Percentiles rank a stretch among this genome's conserved stretches.
Conservation (phyloP, 1,140 invertebrate species). For the Paraescarpia echinospica region DNA sequence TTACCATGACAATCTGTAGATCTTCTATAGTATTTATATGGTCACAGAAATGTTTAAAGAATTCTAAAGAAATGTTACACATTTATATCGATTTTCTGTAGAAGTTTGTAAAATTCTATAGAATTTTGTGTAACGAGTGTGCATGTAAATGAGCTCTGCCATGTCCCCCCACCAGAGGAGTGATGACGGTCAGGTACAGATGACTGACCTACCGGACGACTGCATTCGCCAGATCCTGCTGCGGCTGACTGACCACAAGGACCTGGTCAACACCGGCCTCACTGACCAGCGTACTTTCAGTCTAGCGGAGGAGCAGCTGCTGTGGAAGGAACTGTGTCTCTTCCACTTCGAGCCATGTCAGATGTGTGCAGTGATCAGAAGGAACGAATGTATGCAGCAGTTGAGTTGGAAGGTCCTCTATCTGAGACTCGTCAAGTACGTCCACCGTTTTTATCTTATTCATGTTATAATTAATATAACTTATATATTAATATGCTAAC, state of each 20-base stretch:
- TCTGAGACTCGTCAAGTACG: slow-evolving; percentile 47
- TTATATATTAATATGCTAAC: too few relatives aligned
- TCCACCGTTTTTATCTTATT: not conserved
- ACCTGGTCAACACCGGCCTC: slow-evolving; percentile 75
- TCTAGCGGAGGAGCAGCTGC: slow-evolving; percentile 81
- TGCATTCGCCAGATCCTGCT: slow-evolving; percentile 88
- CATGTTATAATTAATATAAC: not conserved
- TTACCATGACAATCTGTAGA: too few relatives aligned
- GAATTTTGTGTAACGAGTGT: too few relatives aligned
- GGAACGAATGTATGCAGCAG: slow-evolving; percentile 32
- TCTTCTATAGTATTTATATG: too few relatives aligned
- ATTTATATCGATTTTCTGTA: too few relatives aligned
- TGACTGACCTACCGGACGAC: slow-evolving; percentile 90
- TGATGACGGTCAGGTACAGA: slow-evolving; percentile 78
- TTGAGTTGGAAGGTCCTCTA: slow-evolving; percentile 49
- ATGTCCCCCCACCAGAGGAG: slow-evolving; percentile 68
- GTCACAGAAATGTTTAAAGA: too few relatives aligned
- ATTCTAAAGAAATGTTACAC: too few relatives aligned
- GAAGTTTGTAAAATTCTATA: too few relatives aligned
- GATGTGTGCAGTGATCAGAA: slow-evolving; percentile 68
- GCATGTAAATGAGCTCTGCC: not conserved
- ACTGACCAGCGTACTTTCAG: slow-evolving; percentile 75
- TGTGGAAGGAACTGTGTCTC: slow-evolving; percentile 87
- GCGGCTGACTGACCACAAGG: slow-evolving; percentile 86
- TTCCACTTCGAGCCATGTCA: slow-evolving; percentile 91